These are phyloP conservation scores for Leucoptera coffeella DNA, from an alignment of 2,888 invertebrate genomes.

Conservation along the genomic window DNA sequence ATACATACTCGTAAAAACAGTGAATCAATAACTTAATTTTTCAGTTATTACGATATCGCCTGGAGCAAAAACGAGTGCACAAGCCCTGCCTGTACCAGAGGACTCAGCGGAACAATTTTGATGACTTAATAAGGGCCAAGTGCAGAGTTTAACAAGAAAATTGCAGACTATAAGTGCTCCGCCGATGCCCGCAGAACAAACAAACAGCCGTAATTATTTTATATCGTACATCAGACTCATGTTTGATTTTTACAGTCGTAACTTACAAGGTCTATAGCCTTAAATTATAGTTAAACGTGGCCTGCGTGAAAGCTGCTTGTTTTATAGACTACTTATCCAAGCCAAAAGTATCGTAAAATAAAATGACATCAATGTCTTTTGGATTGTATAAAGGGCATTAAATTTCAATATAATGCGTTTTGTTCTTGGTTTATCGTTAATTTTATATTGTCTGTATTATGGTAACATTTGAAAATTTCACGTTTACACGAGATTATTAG, in stretches of 20 bases:
- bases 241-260: conserved; percentile 2
- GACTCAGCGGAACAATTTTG: conserved; percentile 18
- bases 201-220: conserved; percentile 21
- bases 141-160: conserved; percentile 22
- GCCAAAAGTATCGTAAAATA: no score
- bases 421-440: no score
- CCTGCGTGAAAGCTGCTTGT: no score
- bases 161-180: conserved; percentile 16
- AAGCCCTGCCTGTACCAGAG: conserved; percentile 8
- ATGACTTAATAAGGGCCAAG: conserved; percentile 28
- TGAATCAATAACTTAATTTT: not conserved
- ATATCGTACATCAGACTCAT: conserved; percentile 10
- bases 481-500: no score
- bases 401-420: no score
- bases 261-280: conserved; percentile 1
- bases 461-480: no score
- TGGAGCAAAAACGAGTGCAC: conserved; percentile 1
- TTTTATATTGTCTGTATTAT: no score
- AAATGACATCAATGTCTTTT: no score
- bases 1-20: no score
- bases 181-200: conserved; percentile 13
- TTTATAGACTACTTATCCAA: no score
- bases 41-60: not conserved
- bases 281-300: no score
- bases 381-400: no score